These are phyloP conservation scores for Mystacides longicornis DNA, from an alignment of 2,888 invertebrate species.

Conservation along the genomic window DNA sequence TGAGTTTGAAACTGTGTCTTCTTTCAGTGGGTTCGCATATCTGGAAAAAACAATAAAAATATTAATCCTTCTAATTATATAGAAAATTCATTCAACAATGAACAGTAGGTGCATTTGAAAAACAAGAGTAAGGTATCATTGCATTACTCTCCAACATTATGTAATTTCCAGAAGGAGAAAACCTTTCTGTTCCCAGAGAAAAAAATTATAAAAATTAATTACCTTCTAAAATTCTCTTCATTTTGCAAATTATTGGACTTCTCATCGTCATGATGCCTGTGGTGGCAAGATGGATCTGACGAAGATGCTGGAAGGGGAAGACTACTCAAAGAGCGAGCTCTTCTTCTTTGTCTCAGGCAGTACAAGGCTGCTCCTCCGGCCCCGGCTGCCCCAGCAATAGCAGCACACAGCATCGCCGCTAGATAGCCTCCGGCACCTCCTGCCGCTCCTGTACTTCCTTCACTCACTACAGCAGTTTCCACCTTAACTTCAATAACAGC, in stretches of 20 bases:
- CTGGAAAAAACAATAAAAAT: conserved; percentile 11
- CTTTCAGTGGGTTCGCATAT: conserved; percentile 72
- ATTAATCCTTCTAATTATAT: not conserved
- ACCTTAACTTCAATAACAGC: conserved; percentile 72
- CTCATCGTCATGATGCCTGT: conserved; percentile 63
- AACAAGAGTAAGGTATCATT: no score
- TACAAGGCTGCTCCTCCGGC: conserved; percentile 44
- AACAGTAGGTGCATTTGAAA: no score
- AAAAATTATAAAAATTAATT: not conserved
- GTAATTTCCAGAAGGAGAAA: no score
- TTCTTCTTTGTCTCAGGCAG: conserved; percentile 49
- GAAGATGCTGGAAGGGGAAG: conserved; percentile 47
- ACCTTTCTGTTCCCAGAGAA: no score
- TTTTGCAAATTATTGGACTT: conserved; percentile 88
- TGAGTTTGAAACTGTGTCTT: conserved; percentile 44
- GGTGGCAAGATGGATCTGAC: conserved; percentile 53
- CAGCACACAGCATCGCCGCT: conserved; percentile 39
- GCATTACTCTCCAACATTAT: no score
- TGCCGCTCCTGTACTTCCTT: conserved; percentile 36
- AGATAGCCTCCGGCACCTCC: conserved; percentile 35
- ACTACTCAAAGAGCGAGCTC: conserved; percentile 45
- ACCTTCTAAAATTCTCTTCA: conserved; percentile 76
- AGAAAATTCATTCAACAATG: no score
- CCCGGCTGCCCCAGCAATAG: conserved; percentile 37
- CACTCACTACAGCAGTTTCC: conserved; percentile 59